Evolutionary conservation across 2,797 vertebrate species (phyloP).

Genomic region (Pipistrellus pygmaeus): DNA sequence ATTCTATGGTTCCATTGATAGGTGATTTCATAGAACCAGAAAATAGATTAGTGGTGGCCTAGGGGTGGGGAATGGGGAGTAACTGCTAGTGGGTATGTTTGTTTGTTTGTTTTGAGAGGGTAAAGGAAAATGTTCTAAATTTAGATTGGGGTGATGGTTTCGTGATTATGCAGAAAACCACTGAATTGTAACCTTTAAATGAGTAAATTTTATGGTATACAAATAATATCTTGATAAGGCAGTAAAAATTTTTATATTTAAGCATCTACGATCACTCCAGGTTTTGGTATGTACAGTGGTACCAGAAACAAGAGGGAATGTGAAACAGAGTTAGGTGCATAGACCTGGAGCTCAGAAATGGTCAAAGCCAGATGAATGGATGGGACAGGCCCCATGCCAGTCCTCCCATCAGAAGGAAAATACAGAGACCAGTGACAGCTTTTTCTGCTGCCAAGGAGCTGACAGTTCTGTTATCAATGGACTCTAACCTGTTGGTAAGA

Average conservation of each 20-base stretch:
- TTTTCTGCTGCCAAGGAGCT: not conserved
- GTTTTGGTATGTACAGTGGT: not conserved
- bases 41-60: not conserved
- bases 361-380: not conserved
- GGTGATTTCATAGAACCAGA: slow-evolving; percentile 3
- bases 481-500: not conserved
- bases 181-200: not conserved
- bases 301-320: not conserved
- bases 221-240: not conserved
- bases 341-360: not conserved
- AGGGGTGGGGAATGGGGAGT: not conserved
- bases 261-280: not conserved
- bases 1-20: not conserved
- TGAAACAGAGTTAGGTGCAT: not conserved
- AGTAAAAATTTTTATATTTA: not conserved
- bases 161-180: not conserved
- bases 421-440: not conserved
- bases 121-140: not conserved
- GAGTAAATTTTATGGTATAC: not conserved
- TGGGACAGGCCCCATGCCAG: not conserved
- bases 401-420: not conserved
- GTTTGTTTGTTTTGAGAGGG: not conserved
- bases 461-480: not conserved
- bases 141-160: not conserved
- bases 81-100: not conserved